These are phyloP conservation scores for Microctenopoma stevenorrisi DNA, from an alignment of 2,797 vertebrate species.

Conservation along the genomic window DNA sequence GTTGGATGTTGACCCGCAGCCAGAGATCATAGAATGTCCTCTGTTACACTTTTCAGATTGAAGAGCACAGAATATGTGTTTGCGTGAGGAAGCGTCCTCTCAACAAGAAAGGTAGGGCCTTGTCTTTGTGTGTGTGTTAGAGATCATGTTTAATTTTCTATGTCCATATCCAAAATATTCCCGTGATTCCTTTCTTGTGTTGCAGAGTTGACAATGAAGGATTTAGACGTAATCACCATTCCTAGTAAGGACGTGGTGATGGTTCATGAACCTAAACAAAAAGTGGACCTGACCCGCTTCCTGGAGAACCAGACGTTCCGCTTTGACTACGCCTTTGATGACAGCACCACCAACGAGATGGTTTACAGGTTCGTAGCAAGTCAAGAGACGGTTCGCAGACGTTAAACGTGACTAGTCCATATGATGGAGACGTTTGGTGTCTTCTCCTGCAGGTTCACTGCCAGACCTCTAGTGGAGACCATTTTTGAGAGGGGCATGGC, in stretches of 20 bases:
- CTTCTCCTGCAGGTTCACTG: constrained; percentile 89
- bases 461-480: constrained; percentile 95
- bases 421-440: constrained; percentile 14
- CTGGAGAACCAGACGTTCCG: constrained; percentile 99
- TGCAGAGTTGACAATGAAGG: constrained; percentile 93
- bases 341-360: constrained; percentile 96
- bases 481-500: constrained; percentile 99
- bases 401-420: not conserved
- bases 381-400: not conserved
- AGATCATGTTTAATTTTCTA: too few species aligned
- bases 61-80: constrained; percentile 98
- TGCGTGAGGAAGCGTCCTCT: constrained; percentile 97
- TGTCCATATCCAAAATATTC: not conserved
- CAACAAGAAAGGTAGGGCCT: constrained; percentile 93
- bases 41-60: constrained; percentile 84
- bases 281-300: constrained; percentile 97
- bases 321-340: constrained; percentile 98
- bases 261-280: constrained; percentile 99
- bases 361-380: constrained; percentile 90
- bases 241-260: constrained; percentile 99
- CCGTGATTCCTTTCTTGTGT: constrained; percentile 15
- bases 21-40: constrained; percentile 10
- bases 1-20: not conserved
- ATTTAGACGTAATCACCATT: constrained; percentile 97
- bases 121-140: not conserved